phyloP scores from a whole-genome alignment of 2,797 vertebrate species.

The Gymnothorax reevesii region DNA sequence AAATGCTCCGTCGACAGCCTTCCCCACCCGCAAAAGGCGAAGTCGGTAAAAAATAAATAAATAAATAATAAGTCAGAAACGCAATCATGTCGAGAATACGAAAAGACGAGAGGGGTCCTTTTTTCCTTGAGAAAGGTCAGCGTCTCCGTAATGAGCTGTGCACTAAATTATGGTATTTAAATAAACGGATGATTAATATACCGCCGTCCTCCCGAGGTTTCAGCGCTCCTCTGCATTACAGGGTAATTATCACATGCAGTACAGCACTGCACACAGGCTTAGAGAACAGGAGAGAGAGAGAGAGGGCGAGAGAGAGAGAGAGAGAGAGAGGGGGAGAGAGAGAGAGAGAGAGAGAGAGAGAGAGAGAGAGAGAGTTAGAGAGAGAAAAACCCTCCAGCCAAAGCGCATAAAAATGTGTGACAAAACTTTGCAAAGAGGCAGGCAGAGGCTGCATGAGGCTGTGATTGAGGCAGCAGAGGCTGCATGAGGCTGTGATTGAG shows the following conservation, averaged over 20 bases:
- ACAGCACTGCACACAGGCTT: slow-evolving; percentile 23
- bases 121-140: slow-evolving; percentile 57
- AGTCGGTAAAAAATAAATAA: background rate
- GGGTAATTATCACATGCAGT: slow-evolving; percentile 48
- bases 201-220: slow-evolving; percentile 49
- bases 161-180: slow-evolving; percentile 66
- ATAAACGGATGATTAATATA: slow-evolving; percentile 60
- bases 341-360: slow-evolving; percentile 19
- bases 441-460: slow-evolving; percentile 17
- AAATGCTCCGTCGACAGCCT: background rate
- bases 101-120: slow-evolving; percentile 47
- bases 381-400: slow-evolving; percentile 39
- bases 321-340: slow-evolving; percentile 2
- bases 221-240: slow-evolving; percentile 50
- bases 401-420: slow-evolving; percentile 48
- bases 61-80: slow-evolving; percentile 9
- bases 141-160: slow-evolving; percentile 57
- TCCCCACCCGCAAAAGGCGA: slow-evolving; percentile 5
- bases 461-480: slow-evolving; percentile 34
- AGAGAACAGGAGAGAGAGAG: slow-evolving; percentile 14
- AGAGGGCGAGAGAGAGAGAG: slow-evolving; percentile 30
- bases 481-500: slow-evolving; percentile 52
- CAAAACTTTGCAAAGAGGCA: slow-evolving; percentile 54
- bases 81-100: slow-evolving; percentile 34
- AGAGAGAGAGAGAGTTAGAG: slow-evolving; percentile 30